Conservation (phyloP, 2,888 invertebrate genomes). For the Homarus gammarus region DNA sequence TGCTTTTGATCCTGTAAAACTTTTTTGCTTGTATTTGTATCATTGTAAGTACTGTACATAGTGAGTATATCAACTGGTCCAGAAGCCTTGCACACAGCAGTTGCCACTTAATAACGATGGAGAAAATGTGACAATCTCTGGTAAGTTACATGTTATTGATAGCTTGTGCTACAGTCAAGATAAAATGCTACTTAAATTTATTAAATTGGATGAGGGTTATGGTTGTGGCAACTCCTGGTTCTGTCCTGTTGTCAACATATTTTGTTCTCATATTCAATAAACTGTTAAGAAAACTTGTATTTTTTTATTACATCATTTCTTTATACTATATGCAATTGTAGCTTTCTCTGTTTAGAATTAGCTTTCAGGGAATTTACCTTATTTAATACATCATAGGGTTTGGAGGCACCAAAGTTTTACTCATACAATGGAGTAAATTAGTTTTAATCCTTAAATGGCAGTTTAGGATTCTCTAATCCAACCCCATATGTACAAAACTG, state of each 20-base stretch:
- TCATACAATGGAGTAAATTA: too few species aligned
- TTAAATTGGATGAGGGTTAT: slow-evolving; percentile 11
- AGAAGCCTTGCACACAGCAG: slow-evolving; percentile 27
- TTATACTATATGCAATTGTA: too few species aligned
- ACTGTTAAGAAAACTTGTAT: slow-evolving; percentile 37
- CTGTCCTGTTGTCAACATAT: slow-evolving; percentile 56
- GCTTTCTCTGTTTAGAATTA: too few species aligned
- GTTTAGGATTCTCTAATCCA: too few species aligned
- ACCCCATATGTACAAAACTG: too few species aligned
- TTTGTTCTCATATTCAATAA: slow-evolving; percentile 72
- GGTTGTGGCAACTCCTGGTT: slow-evolving; percentile 49
- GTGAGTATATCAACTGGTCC: slow-evolving; percentile 40
- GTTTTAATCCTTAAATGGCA: too few species aligned
- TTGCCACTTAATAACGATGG: slow-evolving; percentile 31
- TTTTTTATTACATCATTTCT: too few species aligned
- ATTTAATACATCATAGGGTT: too few species aligned
- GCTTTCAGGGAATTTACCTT: too few species aligned
- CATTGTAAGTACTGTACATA: slow-evolving; percentile 73
- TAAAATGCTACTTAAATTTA: slow-evolving; percentile 29
- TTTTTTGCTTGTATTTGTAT: slow-evolving; percentile 72
- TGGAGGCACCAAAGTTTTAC: too few species aligned
- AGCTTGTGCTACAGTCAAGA: slow-evolving; percentile 10
- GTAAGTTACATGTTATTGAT: background rate
- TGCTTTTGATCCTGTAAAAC: slow-evolving; percentile 65
- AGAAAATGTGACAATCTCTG: background rate